phyloP scores from a whole-genome alignment of 2,113 vertebrate species.

The Origma solitaria region DNA sequence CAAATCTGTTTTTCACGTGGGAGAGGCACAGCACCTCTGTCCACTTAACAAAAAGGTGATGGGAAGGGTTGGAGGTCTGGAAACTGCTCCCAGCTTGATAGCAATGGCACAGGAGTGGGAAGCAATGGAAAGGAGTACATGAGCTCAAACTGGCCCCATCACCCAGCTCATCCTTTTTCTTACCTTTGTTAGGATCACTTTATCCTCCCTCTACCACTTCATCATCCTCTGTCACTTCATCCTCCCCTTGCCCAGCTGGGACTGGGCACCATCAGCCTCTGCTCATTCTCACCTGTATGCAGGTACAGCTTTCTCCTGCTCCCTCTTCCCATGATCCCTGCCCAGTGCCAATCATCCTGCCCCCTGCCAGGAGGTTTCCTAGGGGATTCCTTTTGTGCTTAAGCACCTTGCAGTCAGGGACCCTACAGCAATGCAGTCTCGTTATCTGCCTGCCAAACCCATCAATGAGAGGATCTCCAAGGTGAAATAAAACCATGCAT shows the following conservation, averaged over 20 bases:
- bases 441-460: conserved; percentile 24
- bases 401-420: conserved; percentile 30
- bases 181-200: neutral
- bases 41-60: neutral
- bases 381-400: neutral
- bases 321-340: neutral
- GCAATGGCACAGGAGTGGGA: neutral
- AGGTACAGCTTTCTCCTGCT: neutral
- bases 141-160: neutral
- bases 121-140: neutral
- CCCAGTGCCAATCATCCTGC: neutral
- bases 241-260: neutral
- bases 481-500: conserved; percentile 60
- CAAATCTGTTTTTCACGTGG: neutral
- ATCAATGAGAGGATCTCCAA: conserved; percentile 42
- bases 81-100: neutral
- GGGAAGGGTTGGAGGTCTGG: neutral
- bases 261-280: neutral
- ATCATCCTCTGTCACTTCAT: neutral
- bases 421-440: conserved; percentile 27
- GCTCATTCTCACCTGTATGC: neutral
- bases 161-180: neutral
- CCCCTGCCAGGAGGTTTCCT: conserved; percentile 3
- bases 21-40: neutral
- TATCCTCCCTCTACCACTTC: neutral